These are phyloP conservation scores for Phengaris alcon DNA, from an alignment of 2,888 invertebrate species.

Conservation along the genomic window DNA sequence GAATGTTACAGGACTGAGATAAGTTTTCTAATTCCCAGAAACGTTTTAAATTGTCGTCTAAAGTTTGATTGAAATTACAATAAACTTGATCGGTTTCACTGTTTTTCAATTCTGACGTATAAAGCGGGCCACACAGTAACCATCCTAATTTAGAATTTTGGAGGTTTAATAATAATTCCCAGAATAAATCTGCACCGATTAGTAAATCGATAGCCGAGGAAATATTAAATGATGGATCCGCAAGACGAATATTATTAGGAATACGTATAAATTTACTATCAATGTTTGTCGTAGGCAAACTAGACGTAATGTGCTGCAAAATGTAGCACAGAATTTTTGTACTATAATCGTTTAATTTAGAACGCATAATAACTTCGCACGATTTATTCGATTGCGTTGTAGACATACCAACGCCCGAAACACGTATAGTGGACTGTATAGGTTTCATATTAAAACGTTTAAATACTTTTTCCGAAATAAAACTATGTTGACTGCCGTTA, in stretches of 20 bases:
- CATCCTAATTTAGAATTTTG: constrained; percentile 39
- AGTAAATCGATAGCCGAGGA: constrained; percentile 36
- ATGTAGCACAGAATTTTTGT: constrained; percentile 37
- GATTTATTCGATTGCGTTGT: constrained; percentile 37
- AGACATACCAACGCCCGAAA: constrained; percentile 37
- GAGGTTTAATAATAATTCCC: constrained; percentile 35
- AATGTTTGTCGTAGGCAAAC: not conserved
- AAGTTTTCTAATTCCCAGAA: constrained; percentile 8
- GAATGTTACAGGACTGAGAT: not conserved
- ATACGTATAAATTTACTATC: too few relatives aligned
- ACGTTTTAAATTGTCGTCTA: not conserved
- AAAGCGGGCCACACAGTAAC: constrained; percentile 36
- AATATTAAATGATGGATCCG: constrained; percentile 36
- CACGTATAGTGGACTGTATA: constrained; percentile 41
- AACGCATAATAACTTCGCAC: constrained; percentile 36
- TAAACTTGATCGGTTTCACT: too few relatives aligned
- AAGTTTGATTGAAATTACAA: not conserved
- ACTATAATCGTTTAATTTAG: constrained; percentile 28
- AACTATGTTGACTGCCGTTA: constrained; percentile 39
- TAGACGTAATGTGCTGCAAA: constrained; percentile 32
- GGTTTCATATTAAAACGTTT: constrained; percentile 34
- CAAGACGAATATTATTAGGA: constrained; percentile 30
- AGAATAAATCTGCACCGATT: constrained; percentile 36
- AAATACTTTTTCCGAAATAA: constrained; percentile 38
- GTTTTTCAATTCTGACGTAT: too few relatives aligned